Evolutionary conservation across 2,113 vertebrate genomes (phyloP), one percentile per base, ranked within the genome.

Genomic region (Ornithorhynchus anatinus): DNA sequence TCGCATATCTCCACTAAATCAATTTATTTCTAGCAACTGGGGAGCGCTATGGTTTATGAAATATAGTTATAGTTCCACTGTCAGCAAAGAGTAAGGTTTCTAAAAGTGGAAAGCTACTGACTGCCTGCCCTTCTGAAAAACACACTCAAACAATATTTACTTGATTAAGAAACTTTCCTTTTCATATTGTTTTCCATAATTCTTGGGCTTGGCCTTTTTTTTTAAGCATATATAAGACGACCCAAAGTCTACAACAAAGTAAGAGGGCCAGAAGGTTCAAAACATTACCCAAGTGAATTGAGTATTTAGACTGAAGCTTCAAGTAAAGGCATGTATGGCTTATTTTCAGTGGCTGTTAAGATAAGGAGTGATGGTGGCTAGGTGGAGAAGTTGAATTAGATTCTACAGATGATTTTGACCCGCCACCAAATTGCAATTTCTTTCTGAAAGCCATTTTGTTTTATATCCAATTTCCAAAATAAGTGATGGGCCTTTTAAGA

Each of bases 1-100:
- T 85, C 56, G 1, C 88, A 87, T 89, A 89, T 90, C 92, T 91
- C 86, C 71, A 88, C 79, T 88, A 93, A 92, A 93, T 89, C 88
- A 86, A 89, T 91, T 92, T 91, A 89, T 90, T 92, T 91, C 73
- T 75, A 69, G 85, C 74, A 89, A 84, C 81, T 69, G 86, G 85
- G 82, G 86, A 90, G 69, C 12, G 75, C 86, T 91, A 79, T 64
- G 59, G 35, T 85, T 89, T 90, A 84, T 89, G 84, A 91, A 92
- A 91, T 91, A 91, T 60, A 89, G 81, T 84, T 79, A 90, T 88
- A 88, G 57, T 68, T 74, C 75, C 88, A 88, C 86, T 89, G 86
- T 84, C 89, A 92, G 64, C 77, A 88, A 77, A 82, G 76, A 91
- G 79, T 47, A 85, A 78, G 47, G 84, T 89, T 85, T 87, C 72